Conservation (phyloP, 2,113 vertebrate genomes). For the Podarcis muralis region DNA sequence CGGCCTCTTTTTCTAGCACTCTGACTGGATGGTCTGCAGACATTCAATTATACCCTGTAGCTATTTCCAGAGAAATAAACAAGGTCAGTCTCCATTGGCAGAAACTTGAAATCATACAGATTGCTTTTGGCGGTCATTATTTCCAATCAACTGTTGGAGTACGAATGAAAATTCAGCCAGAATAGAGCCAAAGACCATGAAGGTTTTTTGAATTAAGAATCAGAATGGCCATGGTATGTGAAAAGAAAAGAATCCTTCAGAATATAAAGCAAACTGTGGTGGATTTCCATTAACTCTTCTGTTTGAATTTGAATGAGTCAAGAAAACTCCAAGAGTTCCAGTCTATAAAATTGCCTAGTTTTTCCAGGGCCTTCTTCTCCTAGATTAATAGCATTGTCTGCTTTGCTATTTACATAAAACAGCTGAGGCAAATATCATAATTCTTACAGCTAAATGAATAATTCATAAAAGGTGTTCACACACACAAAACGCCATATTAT, state of each 20-base stretch:
- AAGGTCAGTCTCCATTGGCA: constrained; percentile 62
- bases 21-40: constrained; percentile 60
- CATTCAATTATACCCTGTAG: constrained; percentile 65
- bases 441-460: background rate
- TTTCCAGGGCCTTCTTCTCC: background rate
- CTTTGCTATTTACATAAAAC: rapidly evolving
- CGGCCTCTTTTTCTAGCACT: constrained; percentile 56
- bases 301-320: background rate
- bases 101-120: constrained; percentile 62
- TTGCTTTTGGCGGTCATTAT: constrained; percentile 57
- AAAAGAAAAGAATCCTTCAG: background rate
- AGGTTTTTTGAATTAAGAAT: background rate
- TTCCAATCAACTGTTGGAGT: constrained; percentile 41
- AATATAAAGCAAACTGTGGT: background rate
- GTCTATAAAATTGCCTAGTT: constrained; percentile 7
- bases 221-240: background rate
- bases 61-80: constrained; percentile 65
- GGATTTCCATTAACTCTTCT: background rate
- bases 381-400: background rate
- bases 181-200: background rate
- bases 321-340: background rate
- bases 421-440: background rate
- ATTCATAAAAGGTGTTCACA: background rate
- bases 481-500: background rate
- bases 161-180: constrained; percentile 46